A percentile compares a stretch with the other conserved stretches of the same genome.
These are phyloP conservation scores for Vombatus ursinus DNA, from an alignment of 2,113 vertebrate species.

Conservation along the genomic window DNA sequence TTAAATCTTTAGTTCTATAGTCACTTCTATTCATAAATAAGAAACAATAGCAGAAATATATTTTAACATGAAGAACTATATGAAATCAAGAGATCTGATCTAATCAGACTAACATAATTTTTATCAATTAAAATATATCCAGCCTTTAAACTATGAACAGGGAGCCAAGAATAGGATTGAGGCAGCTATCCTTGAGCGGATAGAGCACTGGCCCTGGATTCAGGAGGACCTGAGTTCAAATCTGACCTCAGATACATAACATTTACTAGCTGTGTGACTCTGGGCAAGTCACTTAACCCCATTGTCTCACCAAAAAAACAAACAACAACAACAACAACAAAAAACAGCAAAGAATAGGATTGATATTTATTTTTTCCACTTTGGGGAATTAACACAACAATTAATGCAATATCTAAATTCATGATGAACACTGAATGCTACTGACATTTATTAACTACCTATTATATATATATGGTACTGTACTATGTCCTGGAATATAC, in stretches of 20 bases:
- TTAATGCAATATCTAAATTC: background rate
- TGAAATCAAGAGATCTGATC: background rate
- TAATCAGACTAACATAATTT: background rate
- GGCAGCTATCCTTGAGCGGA: too few species aligned
- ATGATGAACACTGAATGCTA: background rate
- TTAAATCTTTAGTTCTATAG: background rate
- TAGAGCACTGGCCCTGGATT: too few species aligned
- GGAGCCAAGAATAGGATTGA: background rate
- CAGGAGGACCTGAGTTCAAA: too few species aligned
- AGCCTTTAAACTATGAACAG: background rate
- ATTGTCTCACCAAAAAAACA: too few species aligned
- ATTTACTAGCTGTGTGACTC: too few species aligned
- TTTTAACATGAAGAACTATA: background rate
- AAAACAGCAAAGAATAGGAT: too few species aligned
- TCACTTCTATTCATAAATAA: background rate
- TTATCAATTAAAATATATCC: background rate
- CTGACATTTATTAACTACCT: background rate
- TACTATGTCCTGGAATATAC: background rate
- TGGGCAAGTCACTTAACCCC: too few species aligned
- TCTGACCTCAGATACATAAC: too few species aligned
- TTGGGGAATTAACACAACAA: background rate
- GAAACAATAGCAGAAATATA: background rate
- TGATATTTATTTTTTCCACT: background rate
- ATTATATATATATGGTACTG: background rate
- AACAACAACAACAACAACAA: too few species aligned